Evolutionary conservation across 2,888 invertebrate genomes (phyloP).

Genomic region (Aphodius granarius): DNA sequence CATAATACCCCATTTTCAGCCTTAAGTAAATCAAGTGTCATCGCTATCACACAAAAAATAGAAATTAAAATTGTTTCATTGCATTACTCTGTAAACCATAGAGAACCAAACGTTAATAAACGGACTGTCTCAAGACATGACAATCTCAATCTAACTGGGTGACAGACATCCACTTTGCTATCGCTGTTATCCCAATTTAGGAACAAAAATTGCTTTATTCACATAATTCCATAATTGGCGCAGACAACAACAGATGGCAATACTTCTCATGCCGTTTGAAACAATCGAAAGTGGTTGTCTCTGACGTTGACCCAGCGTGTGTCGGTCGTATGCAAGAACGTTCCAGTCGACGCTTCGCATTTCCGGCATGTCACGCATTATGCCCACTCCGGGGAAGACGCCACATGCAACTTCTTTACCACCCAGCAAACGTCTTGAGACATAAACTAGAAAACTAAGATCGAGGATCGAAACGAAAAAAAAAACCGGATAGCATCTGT

Average conservation of each 20-base stretch:
- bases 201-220: not conserved
- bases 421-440: slow-evolving; percentile 16
- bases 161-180: not conserved
- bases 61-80: no score
- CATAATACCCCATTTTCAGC: no score
- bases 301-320: not conserved
- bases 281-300: not conserved
- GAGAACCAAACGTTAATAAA: no score
- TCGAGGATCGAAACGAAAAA: not conserved
- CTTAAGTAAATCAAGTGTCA: no score
- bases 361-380: slow-evolving; percentile 30
- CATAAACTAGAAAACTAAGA: slow-evolving; percentile 1
- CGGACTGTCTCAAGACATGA: no score
- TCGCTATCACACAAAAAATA: no score
- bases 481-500: not conserved
- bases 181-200: not conserved
- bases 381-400: slow-evolving; percentile 8
- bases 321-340: not conserved
- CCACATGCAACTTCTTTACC: not conserved
- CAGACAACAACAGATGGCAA: not conserved
- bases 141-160: not conserved
- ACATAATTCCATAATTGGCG: not conserved
- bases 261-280: not conserved
- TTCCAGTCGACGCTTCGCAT: slow-evolving; percentile 13
- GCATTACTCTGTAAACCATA: no score